These are phyloP conservation scores for Paratilapia polleni DNA, from an alignment of 2,113 vertebrate genomes.

Conservation along the genomic window DNA sequence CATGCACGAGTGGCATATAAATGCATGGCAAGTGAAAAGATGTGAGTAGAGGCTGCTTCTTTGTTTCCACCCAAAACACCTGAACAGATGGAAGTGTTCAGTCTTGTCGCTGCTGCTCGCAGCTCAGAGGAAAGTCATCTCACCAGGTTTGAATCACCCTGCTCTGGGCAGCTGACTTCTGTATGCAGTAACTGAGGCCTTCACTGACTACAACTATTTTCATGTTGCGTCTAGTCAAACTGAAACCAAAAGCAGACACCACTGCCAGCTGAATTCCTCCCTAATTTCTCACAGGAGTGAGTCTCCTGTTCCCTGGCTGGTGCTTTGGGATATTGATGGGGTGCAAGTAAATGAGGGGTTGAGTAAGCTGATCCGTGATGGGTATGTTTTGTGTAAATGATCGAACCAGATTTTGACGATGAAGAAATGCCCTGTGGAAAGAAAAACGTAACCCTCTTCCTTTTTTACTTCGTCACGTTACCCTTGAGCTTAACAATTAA, in stretches of 20 bases:
- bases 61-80: not conserved
- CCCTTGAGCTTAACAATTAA: slow-evolving; percentile 29
- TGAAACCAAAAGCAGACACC: slow-evolving; percentile 9
- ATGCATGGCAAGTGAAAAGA: not conserved
- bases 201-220: slow-evolving; percentile 30
- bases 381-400: not conserved
- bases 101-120: not conserved
- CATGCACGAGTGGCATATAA: not conserved
- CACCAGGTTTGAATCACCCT: slow-evolving; percentile 2
- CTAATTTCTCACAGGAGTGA: slow-evolving; percentile 39
- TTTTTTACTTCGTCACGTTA: not conserved
- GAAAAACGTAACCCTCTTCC: not conserved
- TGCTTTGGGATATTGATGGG: slow-evolving; percentile 40
- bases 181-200: not conserved
- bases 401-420: not conserved
- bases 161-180: not conserved
- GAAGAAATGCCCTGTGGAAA: not conserved
- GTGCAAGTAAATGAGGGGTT: not conserved
- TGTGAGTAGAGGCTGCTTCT: not conserved
- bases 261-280: slow-evolving; percentile 11
- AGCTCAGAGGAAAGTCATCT: slow-evolving; percentile 17
- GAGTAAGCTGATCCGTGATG: not conserved
- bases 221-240: slow-evolving; percentile 12
- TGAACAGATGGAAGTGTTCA: not conserved
- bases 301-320: not conserved